phyloP scores from a whole-genome alignment of 2,113 vertebrate species.

The Alces alces region DNA sequence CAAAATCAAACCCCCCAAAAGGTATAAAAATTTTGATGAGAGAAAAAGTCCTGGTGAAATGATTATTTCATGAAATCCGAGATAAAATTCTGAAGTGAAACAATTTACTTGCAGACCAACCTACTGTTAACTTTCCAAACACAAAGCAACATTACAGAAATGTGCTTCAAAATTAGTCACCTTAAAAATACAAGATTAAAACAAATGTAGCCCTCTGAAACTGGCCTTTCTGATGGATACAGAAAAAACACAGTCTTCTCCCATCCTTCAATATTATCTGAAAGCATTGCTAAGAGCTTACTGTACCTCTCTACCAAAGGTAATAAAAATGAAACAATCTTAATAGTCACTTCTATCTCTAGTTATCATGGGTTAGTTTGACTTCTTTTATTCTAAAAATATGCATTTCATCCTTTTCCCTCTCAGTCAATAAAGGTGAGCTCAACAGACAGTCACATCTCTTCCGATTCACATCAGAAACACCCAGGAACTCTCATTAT shows the following conservation, averaged over 20 bases:
- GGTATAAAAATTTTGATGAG: background rate
- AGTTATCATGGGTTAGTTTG: too few species aligned
- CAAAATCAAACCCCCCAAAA: background rate
- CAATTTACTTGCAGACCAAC: background rate
- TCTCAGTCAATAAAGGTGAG: background rate
- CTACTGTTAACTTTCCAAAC: background rate
- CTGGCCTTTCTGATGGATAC: background rate
- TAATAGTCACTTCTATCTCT: background rate
- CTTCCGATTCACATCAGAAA: background rate
- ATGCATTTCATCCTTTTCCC: background rate
- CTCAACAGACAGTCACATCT: background rate
- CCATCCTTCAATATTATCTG: too few species aligned
- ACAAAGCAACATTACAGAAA: background rate
- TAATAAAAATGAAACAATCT: background rate
- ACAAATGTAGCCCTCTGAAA: background rate
- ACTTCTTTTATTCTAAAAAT: background rate
- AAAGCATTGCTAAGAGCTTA: background rate
- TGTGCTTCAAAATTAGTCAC: background rate
- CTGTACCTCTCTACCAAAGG: background rate
- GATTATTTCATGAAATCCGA: background rate
- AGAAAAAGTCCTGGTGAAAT: conserved; percentile 37
- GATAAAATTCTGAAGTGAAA: background rate
- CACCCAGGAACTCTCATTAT: rapidly evolving
- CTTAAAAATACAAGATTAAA: background rate
- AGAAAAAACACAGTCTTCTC: background rate